A percentile compares a stretch with the other conserved stretches of the same genome.
These are phyloP conservation scores for Zoanthus sociatus DNA, from an alignment of 92 coral and sea anemone species.

Conservation along the genomic window DNA sequence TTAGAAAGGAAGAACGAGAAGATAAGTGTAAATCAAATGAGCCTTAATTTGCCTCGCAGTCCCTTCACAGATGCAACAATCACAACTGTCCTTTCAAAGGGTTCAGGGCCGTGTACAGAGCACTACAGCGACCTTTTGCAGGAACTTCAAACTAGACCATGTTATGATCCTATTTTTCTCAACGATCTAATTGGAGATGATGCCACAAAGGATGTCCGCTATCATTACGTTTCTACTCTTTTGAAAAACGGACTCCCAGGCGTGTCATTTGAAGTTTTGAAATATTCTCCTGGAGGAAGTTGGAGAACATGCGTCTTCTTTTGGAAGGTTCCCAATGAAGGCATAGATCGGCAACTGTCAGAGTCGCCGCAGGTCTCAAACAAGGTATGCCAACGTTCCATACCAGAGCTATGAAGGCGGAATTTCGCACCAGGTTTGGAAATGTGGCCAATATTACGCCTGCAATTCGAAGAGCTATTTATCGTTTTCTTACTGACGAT, in stretches of 20 bases:
- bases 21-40: constrained; percentile 30
- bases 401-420: constrained; percentile 37
- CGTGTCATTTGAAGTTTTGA: constrained; percentile 27
- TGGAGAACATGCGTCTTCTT: constrained; percentile 34
- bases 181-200: constrained; percentile 34
- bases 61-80: constrained; percentile 47
- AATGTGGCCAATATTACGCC: constrained; percentile 48
- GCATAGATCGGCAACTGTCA: constrained; percentile 3
- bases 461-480: constrained; percentile 38
- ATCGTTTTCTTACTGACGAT: constrained; percentile 44
- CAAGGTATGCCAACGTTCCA: constrained; percentile 45
- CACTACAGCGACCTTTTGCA: constrained; percentile 10
- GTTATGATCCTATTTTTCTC: constrained; percentile 23
- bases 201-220: constrained; percentile 33
- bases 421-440: constrained; percentile 35
- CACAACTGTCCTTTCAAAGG: constrained; percentile 44
- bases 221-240: constrained; percentile 40
- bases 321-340: constrained; percentile 33
- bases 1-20: constrained; percentile 43
- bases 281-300: constrained; percentile 44
- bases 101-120: constrained; percentile 36
- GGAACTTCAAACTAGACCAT: constrained; percentile 18
- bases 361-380: constrained; percentile 37
- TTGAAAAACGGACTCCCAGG: constrained; percentile 7
- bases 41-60: constrained; percentile 47